phyloP scores from a whole-genome alignment of 2,888 invertebrate genomes.

The Neuroscelio doddi region DNA sequence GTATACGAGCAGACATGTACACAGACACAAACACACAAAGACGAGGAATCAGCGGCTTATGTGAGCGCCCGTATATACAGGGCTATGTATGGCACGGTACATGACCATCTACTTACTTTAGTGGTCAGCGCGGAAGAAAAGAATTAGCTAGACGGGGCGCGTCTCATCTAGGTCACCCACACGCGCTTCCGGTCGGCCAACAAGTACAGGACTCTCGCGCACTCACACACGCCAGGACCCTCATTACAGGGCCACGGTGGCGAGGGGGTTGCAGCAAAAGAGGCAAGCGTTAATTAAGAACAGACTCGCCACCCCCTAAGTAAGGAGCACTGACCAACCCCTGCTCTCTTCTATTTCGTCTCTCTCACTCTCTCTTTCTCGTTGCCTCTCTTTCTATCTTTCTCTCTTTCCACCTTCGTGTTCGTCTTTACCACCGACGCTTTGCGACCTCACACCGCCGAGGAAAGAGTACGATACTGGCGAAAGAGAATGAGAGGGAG shows the following conservation, averaged over 20 bases:
- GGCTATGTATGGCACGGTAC: slow-evolving; percentile 53
- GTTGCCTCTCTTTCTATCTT: too few species aligned
- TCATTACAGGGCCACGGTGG: slow-evolving; percentile 66
- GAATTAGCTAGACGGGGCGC: slow-evolving; percentile 71
- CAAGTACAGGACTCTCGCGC: slow-evolving; percentile 46
- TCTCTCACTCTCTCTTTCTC: slow-evolving; percentile 43
- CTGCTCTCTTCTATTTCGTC: slow-evolving; percentile 30
- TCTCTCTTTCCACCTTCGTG: slow-evolving; percentile 48
- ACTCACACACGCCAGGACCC: slow-evolving; percentile 61
- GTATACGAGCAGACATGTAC: slow-evolving; percentile 13
- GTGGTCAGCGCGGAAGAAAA: slow-evolving; percentile 70
- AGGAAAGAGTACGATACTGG: slow-evolving; percentile 33
- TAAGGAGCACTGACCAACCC: slow-evolving; percentile 70
- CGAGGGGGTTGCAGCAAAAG: slow-evolving; percentile 69
- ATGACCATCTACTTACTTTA: slow-evolving; percentile 69
- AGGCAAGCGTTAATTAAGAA: slow-evolving; percentile 72
- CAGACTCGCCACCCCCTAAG: slow-evolving; percentile 71
- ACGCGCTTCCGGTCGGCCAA: slow-evolving; percentile 51
- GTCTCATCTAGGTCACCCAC: slow-evolving; percentile 70
- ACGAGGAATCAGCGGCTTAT: slow-evolving; percentile 47
- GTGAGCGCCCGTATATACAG: slow-evolving; percentile 43
- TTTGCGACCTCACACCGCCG: slow-evolving; percentile 53
- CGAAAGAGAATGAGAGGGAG: slow-evolving; percentile 31
- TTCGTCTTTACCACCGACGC: slow-evolving; percentile 54
- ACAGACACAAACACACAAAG: slow-evolving; percentile 28